Conservation (phyloP, 2,113 vertebrate genomes). For the Scortum barcoo region DNA sequence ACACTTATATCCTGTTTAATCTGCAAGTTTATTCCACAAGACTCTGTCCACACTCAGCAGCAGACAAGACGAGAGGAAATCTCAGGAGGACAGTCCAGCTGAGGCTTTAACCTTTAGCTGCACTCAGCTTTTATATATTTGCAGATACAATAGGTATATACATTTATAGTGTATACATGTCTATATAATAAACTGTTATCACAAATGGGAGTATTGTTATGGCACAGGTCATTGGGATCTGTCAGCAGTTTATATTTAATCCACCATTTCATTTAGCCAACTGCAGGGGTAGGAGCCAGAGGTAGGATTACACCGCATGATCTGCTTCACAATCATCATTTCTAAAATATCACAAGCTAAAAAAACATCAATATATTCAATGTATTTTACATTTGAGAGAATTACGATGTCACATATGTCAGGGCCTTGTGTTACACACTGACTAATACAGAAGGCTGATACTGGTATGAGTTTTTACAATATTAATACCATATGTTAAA, state of each 20-base stretch:
- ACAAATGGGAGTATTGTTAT: not conserved
- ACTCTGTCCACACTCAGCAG: not conserved
- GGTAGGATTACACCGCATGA: not conserved
- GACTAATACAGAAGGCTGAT: not conserved
- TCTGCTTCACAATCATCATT: not conserved
- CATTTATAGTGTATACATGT: not conserved
- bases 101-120: not conserved
- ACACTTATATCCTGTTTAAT: constrained; percentile 6
- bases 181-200: not conserved
- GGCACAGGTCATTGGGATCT: not conserved
- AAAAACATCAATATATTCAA: not conserved
- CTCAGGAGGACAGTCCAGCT: not conserved
- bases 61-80: not conserved
- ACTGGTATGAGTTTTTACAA: not conserved
- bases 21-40: not conserved
- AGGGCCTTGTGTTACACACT: not conserved
- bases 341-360: not conserved
- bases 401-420: not conserved
- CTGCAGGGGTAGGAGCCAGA: not conserved
- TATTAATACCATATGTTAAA: not conserved
- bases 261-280: not conserved
- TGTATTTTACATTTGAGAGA: not conserved
- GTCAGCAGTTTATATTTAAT: not conserved
- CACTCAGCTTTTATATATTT: not conserved
- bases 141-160: not conserved